Conservation (phyloP, 1,140 invertebrate genomes). For the Orius laevigatus region DNA sequence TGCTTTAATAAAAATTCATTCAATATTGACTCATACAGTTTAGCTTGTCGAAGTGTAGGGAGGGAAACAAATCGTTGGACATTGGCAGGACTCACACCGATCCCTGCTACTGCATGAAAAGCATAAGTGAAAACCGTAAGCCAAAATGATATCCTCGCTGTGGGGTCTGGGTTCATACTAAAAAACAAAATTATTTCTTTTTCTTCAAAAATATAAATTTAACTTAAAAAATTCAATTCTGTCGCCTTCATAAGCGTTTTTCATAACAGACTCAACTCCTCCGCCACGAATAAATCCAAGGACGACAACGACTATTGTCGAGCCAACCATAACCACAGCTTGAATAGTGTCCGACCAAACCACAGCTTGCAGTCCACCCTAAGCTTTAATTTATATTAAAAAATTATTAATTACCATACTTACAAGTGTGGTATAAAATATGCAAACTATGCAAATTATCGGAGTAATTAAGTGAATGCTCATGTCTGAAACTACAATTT, state of each 20-base stretch:
- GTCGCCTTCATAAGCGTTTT: constrained; percentile 33
- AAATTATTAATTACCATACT: constrained; percentile 15
- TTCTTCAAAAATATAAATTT: constrained; percentile 3
- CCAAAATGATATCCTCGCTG: constrained; percentile 11
- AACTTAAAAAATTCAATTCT: constrained; percentile 54
- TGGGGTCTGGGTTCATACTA: constrained; percentile 12
- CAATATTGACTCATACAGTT: too few relatives aligned
- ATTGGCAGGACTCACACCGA: constrained; percentile 4
- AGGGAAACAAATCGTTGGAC: constrained; percentile 12
- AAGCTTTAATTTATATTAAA: constrained; percentile 19
- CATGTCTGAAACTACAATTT: constrained; percentile 35
- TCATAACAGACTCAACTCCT: constrained; percentile 37
- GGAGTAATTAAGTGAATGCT: constrained; percentile 43
- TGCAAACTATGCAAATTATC: constrained; percentile 25
- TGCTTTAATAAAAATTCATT: too few relatives aligned
- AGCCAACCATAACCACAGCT: constrained; percentile 59
- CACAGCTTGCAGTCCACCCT: constrained; percentile 59
- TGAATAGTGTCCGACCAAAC: constrained; percentile 76
- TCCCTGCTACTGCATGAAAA: background rate
- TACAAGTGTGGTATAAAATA: constrained; percentile 23
- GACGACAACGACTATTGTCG: constrained; percentile 46
- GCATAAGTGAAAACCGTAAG: background rate
- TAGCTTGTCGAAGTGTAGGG: background rate
- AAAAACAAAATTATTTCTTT: background rate
- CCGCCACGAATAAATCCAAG: constrained; percentile 49